Evolutionary conservation across 2,888 invertebrate genomes (phyloP), one percentile per base, ranked within the genome.

Genomic region (Agonum fuliginosum): DNA sequence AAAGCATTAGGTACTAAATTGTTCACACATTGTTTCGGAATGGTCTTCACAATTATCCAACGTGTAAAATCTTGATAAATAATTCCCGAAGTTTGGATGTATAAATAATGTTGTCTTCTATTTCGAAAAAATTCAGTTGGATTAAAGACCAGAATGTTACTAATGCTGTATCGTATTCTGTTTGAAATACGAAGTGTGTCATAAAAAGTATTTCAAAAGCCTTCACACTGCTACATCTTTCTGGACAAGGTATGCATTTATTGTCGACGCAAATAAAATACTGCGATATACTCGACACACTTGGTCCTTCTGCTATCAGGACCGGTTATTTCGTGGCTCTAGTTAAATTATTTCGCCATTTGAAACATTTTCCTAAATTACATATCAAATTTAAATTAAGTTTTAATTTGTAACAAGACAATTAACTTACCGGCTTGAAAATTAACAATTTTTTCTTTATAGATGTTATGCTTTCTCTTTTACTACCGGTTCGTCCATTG

Each of bases 171-270:
- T 62, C 54, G n/a, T 62, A 74, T 19, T 74, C 48, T 12, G 48
- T 30, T 12, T 65, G 14, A 67, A 51, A 51, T 41, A 75, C 75
- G 67, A 65, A 75, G 46, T 75, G 46, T 24, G 24, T 27, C 65
- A 46, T 75, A 48, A 75, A 65, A 5, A 41, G 43, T 65, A 75
- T 17, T 19, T 75, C 46, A 3, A 75, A 65, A 2, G 65, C 48
- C 43, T 20, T 34, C 34, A 30, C 20, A 27, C 41, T 75, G 10
- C 43, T 19, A 24, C 34, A 22, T 17, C n/a, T 20, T 22, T 51
- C 8, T 20, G 51, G 51, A 20, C 51, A 51, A 19, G 51, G 51
- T 8, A 51, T 51, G n/a, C 51, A 51, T 20, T 51, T 22, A 51
- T 51, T 51, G 19, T 51, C 51, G 10, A n/a, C 51, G n/a, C 51